Evolutionary conservation across 2,888 invertebrate species (phyloP), one percentile per base, ranked within the genome.

Genomic region (Sisyra terminalis): DNA sequence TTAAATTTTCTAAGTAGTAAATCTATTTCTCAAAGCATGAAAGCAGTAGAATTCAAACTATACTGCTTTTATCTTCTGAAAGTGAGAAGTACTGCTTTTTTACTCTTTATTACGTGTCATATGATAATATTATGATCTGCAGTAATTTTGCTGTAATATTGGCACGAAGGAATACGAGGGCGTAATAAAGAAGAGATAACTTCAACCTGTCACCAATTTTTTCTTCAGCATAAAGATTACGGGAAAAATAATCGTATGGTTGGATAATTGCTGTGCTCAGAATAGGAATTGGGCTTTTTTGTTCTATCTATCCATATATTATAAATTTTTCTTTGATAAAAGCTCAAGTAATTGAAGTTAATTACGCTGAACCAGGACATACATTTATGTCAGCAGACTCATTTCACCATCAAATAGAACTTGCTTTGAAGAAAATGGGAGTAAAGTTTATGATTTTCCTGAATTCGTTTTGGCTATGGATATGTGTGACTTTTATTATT

Each of bases 361-460:
- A 48, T 44, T 55, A 51, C 44, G 48, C 55, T 38, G 51, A 51
- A 44, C 43, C 43, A 16, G 52, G 53, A 29, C 55, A 55, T 34
- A 54, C 53, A 32, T 54, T 52, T 35, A 54, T 52, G 49, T 52
- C n/a, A n/a, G 42, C 52, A 53, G 11, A 55, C 54, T 46, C 49
- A 49, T 41, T 56, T 56, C 45, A 54, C 56, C 45, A 53, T 54
- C 44, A 47, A 49, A 45, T 51, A 55, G 13, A 52, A 55, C 42
- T 39, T 39, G 16, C 49, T 51, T 30, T 44, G 55, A 13, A 50
- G 51, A 46, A 50, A 40, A 36, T 49, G 48, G 35, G 49, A n/a
- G n/a, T 16, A 46, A 48, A 43, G 42, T 47, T 8, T 50, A 39
- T 41, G 51, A 47, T 40, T 50, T 50, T 46, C 7, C 34, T 34